Conservation (phyloP, 2,888 invertebrate species). For the Erebia palarica region DNA sequence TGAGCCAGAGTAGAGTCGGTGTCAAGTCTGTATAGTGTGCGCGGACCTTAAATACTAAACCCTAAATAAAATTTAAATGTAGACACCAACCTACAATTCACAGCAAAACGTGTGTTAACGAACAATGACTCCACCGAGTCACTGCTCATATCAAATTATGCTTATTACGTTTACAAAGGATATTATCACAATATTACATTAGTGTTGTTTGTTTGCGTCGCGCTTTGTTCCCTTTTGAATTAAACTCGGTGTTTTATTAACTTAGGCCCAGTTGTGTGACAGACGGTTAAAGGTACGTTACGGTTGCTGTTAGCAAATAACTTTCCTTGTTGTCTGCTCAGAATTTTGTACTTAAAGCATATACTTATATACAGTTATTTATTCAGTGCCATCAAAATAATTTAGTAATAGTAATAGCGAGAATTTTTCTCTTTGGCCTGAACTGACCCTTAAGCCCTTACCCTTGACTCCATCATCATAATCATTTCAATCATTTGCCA, state of each 20-base stretch:
- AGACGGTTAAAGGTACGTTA: no score
- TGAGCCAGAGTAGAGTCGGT: neutral
- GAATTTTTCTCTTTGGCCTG: no score
- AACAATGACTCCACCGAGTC: neutral
- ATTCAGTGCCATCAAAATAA: no score
- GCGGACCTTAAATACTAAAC: neutral
- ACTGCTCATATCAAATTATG: constrained; percentile 11
- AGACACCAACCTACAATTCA: neutral
- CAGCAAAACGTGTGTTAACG: neutral
- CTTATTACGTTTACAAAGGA: neutral
- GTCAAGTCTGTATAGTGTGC: no score
- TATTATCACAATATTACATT: constrained; percentile 8
- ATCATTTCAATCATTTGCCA: no score
- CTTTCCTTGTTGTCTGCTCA: no score
- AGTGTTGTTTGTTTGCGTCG: constrained; percentile 1
- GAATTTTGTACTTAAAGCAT: no score
- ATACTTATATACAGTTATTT: no score
- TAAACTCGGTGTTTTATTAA: constrained; percentile 6
- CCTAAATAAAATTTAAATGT: neutral
- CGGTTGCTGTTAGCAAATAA: no score
- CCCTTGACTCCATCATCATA: no score
- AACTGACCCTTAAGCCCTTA: no score
- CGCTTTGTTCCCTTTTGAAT: neutral
- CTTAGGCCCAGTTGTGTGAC: neutral
- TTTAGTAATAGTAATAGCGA: no score